Percentiles rank a stretch among this genome's conserved stretches.
Evolutionary conservation across 2,797 vertebrate genomes (phyloP).

Genomic region (Crocodylus rhombifer): DNA sequence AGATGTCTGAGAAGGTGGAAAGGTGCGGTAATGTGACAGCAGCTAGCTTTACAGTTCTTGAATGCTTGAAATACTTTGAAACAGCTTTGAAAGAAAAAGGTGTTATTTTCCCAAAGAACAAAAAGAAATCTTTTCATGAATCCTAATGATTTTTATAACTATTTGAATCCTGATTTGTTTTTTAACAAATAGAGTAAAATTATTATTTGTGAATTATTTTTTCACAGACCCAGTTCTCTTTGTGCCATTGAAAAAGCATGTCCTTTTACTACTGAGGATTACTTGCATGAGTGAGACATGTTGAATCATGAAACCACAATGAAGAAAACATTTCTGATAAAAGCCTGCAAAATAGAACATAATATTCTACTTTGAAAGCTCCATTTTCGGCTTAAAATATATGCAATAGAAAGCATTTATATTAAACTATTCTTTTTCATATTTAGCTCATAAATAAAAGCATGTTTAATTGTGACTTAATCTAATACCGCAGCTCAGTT

Average conservation of each 20-base stretch:
- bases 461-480: accelerated
- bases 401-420: neutral
- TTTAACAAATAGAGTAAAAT: accelerated
- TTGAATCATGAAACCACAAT: neutral
- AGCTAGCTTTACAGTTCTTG: neutral
- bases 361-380: neutral
- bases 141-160: neutral
- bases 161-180: neutral
- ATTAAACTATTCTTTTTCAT: neutral
- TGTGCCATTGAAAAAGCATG: neutral
- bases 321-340: neutral
- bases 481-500: neutral
- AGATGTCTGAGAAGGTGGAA: neutral
- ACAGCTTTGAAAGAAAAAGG: neutral
- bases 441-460: neutral
- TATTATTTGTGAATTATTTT: neutral
- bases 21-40: neutral
- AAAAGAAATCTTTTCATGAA: neutral
- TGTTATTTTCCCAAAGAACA: neutral
- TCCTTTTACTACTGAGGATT: neutral
- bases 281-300: neutral
- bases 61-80: neutral
- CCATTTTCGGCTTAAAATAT: neutral
- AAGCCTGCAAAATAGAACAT: neutral
- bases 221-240: neutral